Evolutionary conservation across 2,888 invertebrate genomes (phyloP).

Genomic region (Elmis aenea): DNA sequence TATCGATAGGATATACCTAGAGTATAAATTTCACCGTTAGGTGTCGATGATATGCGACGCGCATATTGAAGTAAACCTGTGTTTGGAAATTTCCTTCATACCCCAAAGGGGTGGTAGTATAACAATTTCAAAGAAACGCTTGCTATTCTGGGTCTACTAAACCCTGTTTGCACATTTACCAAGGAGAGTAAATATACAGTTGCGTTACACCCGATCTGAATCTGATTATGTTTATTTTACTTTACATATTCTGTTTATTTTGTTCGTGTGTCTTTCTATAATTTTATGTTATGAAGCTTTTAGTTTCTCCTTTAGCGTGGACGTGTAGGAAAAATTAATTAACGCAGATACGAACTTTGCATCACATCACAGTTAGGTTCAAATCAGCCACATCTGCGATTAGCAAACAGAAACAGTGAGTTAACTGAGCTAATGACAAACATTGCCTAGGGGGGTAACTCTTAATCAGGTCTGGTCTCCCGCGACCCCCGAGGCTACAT

Average conservation of each 20-base stretch:
- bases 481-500: conserved; percentile 34
- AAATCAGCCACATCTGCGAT: conserved; percentile 45
- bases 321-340: background rate
- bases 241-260: too few species aligned
- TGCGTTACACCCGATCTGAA: conserved; percentile 6
- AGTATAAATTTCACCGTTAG: background rate
- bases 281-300: background rate
- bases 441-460: conserved; percentile 40
- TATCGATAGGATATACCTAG: background rate
- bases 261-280: too few species aligned
- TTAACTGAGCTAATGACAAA: conserved; percentile 47
- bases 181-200: conserved; percentile 5
- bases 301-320: background rate
- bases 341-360: conserved; percentile 15
- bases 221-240: conserved; percentile 3
- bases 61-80: too few species aligned
- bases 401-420: conserved; percentile 46
- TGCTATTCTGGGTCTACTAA: too few species aligned
- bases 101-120: too few species aligned
- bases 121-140: too few species aligned
- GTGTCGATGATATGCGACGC: too few species aligned
- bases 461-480: conserved; percentile 42
- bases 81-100: too few species aligned
- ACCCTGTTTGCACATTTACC: too few species aligned
- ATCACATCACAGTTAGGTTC: conserved; percentile 30